Conservation (phyloP, 2,113 vertebrate genomes). For the Coracopsis vasa region DNA sequence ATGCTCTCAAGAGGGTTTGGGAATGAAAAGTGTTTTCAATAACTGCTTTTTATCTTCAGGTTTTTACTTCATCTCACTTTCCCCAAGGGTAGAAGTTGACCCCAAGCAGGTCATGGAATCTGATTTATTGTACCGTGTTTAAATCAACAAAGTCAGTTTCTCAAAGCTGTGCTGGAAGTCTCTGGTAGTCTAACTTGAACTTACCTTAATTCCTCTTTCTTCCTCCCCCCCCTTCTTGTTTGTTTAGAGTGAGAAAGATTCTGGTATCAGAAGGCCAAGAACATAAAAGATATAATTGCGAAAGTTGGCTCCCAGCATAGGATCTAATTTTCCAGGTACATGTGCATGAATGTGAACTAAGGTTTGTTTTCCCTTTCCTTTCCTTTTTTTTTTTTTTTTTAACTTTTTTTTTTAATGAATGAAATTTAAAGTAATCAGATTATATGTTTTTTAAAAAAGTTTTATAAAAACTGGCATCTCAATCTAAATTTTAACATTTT, state of each 20-base stretch:
- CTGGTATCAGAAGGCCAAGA: neutral
- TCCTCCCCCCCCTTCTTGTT: neutral
- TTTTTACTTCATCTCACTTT: conserved; percentile 45
- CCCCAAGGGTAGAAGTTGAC: conserved; percentile 4
- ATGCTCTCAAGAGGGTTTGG: neutral
- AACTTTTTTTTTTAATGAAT: too few species aligned
- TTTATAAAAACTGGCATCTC: neutral
- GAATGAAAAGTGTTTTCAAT: conserved; percentile 23
- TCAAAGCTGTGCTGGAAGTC: neutral
- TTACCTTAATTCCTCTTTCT: neutral
- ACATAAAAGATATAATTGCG: neutral
- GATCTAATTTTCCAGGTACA: neutral
- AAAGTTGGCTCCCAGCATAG: neutral
- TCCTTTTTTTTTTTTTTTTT: accelerated
- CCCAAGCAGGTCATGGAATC: neutral
- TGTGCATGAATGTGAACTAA: neutral
- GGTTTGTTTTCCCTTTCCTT: neutral
- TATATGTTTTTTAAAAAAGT: neutral
- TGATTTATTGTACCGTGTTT: conserved; percentile 26
- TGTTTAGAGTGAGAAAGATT: neutral
- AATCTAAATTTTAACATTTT: neutral
- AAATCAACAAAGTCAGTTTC: conserved; percentile 31
- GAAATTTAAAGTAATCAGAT: neutral
- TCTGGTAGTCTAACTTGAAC: neutral
- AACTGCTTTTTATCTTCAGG: conserved; percentile 29